Evolutionary conservation across 2,888 invertebrate genomes (phyloP).

Genomic region (Melikaiella ostensackeni): DNA sequence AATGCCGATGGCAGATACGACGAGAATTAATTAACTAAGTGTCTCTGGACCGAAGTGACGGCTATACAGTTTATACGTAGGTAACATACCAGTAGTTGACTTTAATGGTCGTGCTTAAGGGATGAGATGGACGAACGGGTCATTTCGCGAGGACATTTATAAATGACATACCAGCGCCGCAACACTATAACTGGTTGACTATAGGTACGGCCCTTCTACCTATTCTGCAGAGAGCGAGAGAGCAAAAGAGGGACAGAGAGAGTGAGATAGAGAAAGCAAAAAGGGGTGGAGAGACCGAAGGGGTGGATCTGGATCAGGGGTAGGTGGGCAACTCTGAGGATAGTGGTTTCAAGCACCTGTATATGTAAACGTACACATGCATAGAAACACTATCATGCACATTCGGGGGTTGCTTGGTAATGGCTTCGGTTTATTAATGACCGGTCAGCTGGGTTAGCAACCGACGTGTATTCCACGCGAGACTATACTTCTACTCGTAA

Average conservation of each 20-base stretch:
- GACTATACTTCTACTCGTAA: constrained; percentile 53
- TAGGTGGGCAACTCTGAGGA: constrained; percentile 69
- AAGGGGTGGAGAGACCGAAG: too few relatives aligned
- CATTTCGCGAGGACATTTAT: constrained; percentile 76
- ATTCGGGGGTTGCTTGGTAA: constrained; percentile 70
- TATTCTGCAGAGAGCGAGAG: constrained; percentile 46
- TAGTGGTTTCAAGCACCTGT: constrained; percentile 68
- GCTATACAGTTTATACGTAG: constrained; percentile 60
- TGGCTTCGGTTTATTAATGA: constrained; percentile 76
- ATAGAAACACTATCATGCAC: constrained; percentile 48
- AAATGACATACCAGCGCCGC: constrained; percentile 72
- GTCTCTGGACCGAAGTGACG: constrained; percentile 57
- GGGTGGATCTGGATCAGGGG: constrained; percentile 64
- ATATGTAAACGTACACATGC: constrained; percentile 38
- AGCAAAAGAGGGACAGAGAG: constrained; percentile 38
- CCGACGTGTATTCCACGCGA: constrained; percentile 67
- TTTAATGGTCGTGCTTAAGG: constrained; percentile 75
- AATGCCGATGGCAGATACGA: constrained; percentile 57
- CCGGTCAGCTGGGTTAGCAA: constrained; percentile 73
- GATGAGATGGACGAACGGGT: constrained; percentile 76
- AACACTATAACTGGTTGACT: constrained; percentile 69
- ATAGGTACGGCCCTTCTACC: constrained; percentile 54
- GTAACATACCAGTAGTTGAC: constrained; percentile 65
- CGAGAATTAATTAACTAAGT: constrained; percentile 66
- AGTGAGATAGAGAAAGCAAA: constrained; percentile 33